Base-by-base conservation (phyloP, 2,113 vertebrate species). In the Clarias magur region DNA sequence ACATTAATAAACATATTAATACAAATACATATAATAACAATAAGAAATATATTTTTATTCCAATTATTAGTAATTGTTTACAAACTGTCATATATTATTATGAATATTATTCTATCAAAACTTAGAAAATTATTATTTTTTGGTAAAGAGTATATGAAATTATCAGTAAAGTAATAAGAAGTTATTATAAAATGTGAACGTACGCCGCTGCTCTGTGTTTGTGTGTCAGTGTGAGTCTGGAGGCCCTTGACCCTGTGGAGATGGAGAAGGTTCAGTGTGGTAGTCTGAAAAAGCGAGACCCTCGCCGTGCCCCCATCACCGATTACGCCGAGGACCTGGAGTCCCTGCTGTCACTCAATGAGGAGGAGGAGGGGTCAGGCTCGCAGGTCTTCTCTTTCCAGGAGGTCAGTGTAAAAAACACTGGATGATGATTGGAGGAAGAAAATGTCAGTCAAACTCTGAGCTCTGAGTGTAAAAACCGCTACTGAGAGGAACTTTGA, bases 321-420 rank as follows among this genome's bases (percentile, higher is more conserved):
- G 65, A 90, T 65, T 90, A 89, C 3, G 7, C 48, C 6, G 88
- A 91, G 78, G 85, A 88, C 16, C 9, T 91, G 84, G 88, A 83
- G 88, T 89, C 88, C 3, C 88, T 91, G 83, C 88, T 91, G 90
- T 92, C 92, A 72, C 89, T 92, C 88, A 89, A 88, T 12, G 92
- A 92, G 82, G 90, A 92, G 84, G 88, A 91, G 82, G 82, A 11
- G 60, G 89, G 79, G 13, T 87, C 85, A 4, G 83, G 89, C 65
- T 75, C 78, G 9, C 80, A 83, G 76, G 27, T 88, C 80, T 91
- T 90, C 62, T 48, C 86, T 23, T 79, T 87, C 54, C 30, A 79
- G 53, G 79, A 91, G 90, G 92, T 92, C 25, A 90, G 81, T 16
- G 11, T 62, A 19, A 59, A 10, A 23, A 16, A 23, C 2, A 21